These are phyloP conservation scores for Elanoides forficatus DNA, from an alignment of 2,113 vertebrate species.

Conservation along the genomic window DNA sequence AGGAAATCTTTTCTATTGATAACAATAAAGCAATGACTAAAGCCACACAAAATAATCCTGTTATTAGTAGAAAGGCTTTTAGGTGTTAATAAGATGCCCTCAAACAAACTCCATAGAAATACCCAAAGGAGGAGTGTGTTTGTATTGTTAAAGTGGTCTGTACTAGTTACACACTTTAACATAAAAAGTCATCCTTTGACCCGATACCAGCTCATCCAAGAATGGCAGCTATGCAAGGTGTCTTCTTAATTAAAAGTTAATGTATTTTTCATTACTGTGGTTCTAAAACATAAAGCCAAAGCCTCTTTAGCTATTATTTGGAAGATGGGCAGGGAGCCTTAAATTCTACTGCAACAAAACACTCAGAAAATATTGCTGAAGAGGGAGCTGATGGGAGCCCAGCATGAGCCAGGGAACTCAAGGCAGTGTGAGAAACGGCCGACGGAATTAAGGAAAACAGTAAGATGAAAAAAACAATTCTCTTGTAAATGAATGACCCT, in stretches of 20 bases:
- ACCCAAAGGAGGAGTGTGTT: not conserved
- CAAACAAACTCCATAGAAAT: not conserved
- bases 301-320: not conserved
- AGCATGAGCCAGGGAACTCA: not conserved
- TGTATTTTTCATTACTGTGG: conserved; percentile 35
- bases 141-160: not conserved
- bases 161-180: not conserved
- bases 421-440: conserved; percentile 16
- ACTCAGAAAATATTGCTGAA: not conserved
- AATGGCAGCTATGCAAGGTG: not conserved
- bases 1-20: not conserved
- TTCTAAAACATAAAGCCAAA: conserved; percentile 1
- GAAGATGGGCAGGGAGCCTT: not conserved
- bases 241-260: conserved; percentile 5
- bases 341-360: not conserved
- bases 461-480: conserved; percentile 25
- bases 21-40: not conserved
- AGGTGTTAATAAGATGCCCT: not conserved
- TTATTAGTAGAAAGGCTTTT: not conserved
- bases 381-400: conserved; percentile 21
- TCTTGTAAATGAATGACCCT: not conserved
- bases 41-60: not conserved
- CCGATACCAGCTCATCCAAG: not conserved
- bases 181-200: not conserved
- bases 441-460: conserved; percentile 21